Percentiles rank a stretch among this genome's conserved stretches.
phyloP scores from a whole-genome alignment of 23 tunicate genomes.

The Clavelina lepadiformis region DNA sequence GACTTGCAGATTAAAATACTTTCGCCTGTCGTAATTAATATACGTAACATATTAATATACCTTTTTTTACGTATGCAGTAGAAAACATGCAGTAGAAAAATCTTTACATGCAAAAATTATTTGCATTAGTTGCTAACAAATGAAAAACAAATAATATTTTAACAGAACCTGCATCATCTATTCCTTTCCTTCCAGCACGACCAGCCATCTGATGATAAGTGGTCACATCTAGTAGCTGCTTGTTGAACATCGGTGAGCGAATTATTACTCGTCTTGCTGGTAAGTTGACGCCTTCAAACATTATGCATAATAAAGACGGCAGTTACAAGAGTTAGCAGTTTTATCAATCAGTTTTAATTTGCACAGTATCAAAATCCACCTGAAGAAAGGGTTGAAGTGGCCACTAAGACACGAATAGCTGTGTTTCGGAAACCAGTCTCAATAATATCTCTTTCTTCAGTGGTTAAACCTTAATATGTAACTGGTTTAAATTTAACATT shows the following conservation, averaged over 20 bases:
- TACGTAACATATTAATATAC: too few relatives aligned
- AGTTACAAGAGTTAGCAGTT: background rate
- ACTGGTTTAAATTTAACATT: too few relatives aligned
- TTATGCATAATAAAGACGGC: background rate
- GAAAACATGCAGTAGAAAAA: too few relatives aligned
- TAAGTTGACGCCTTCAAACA: conserved; percentile 77
- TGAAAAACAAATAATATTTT: conserved; percentile 1
- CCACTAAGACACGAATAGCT: conserved; percentile 63
- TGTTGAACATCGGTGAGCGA: conserved; percentile 87
- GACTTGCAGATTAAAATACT: conserved; percentile 69
- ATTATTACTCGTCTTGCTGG: conserved; percentile 96
- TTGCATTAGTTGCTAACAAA: background rate
- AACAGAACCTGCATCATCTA: conserved; percentile 54
- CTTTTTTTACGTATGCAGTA: too few relatives aligned
- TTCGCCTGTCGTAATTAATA: conserved; percentile 59
- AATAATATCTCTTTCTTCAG: conserved; percentile 85
- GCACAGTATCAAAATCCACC: conserved; percentile 16
- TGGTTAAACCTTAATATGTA: conserved; percentile 88
- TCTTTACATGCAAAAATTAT: background rate
- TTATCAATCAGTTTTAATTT: background rate
- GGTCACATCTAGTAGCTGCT: conserved; percentile 41
- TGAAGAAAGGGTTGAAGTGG: conserved; percentile 94
- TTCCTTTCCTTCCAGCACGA: conserved; percentile 97
- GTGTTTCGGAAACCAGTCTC: conserved; percentile 77
- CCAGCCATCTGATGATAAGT: conserved; percentile 95